Base-by-base conservation (phyloP, 2,888 invertebrate genomes). In the Hoplodrina ambigua region DNA sequence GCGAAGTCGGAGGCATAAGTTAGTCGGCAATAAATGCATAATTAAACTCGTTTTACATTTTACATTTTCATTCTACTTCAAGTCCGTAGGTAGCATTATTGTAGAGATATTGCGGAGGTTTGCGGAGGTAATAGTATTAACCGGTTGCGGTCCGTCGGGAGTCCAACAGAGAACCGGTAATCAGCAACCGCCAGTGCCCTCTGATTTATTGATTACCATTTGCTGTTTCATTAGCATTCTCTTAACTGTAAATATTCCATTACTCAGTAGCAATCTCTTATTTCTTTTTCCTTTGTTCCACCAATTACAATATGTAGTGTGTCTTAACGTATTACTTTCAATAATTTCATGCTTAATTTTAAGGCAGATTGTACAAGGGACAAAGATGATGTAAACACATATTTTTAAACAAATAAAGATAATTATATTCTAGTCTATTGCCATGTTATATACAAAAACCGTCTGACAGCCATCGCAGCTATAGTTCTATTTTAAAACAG, bases 171-270 rank as follows among this genome's bases (percentile, higher is more conserved):
- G 57, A 61, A 76, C 77, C 77, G 78, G 72, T 80, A 72, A 85
- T 78, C 73, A 73, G 55, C 62, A 63, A 68, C 49, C 66, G 61
- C 74, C 64, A 85, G 73, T 78, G 57, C 68, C 72, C 33, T 59
- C 61, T 84, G 82, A 83, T 81, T 87, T 72, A 81, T 83, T 81
- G 82, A 86, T 79, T 46, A 66, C 46, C 65, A 25, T 75, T 73
- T 66, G 67, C 60, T 60, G 67, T 73, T 78, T 63, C 68, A 72
- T 80, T 79, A 74, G 54, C 54, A 71, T 80, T 72, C 65, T 62
- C 52, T 69, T 56, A 57, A 67, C 37, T 49, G 25, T 65, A 53
- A 54, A 67, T 64, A 55, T 50, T 74, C 4, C 46, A 44, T 37
- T 11, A 41, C 50, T 64, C 20, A 25, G 17, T 55, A 49, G 25